Evolutionary conservation across 2,797 vertebrate species (phyloP), one percentile per base, ranked within the genome.

Genomic region (Triplophysa yarkandensis): DNA sequence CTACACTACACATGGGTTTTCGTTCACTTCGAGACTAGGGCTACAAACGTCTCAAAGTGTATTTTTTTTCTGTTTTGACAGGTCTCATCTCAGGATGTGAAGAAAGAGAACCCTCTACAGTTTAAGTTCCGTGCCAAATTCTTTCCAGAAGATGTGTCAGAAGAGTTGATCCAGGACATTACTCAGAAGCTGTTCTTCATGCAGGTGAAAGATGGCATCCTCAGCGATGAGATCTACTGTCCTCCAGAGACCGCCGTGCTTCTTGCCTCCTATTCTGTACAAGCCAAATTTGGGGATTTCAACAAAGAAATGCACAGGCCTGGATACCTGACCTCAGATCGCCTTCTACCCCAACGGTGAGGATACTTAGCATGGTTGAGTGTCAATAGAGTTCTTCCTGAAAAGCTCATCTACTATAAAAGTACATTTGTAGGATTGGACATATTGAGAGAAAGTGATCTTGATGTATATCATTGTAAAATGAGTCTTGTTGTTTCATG

Each of bases 101-200:
- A 91, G 87, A 99, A 99, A 85, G 96, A 98, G 79, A 98, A 91
- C 82, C 97, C 96, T 0, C 91, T 98, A 6, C 95, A 96, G 83
- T 99, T 99, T 87, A 96, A 93, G 88, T 99, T 98, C 78, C 93
- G 96, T 64, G 94, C 92, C 84, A 99, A 97, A 83, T 98, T 98
- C 90, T 99, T 94, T 85, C 97, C 97, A 0, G 97, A 99, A 78
- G 97, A 99, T 0, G 97, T 98, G 74, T 64, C 95, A 0, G 96
- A 98, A 81, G 97, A 99, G 85, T 91, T 99, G 81, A 98, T 98
- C 87, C 97, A 98, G 89, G 96, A 98, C 67, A 93, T 97, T 88
- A 99, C 97, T 0, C 97, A 98, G 91, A 98, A 96, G 91, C 94
- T 98, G 0, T 99, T 98, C 91, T 99, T 99, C 88, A 89, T 99